Evolutionary conservation across 1,140 invertebrate species (phyloP), one percentile per base, ranked within the genome.

Genomic region (Heliothis virescens): DNA sequence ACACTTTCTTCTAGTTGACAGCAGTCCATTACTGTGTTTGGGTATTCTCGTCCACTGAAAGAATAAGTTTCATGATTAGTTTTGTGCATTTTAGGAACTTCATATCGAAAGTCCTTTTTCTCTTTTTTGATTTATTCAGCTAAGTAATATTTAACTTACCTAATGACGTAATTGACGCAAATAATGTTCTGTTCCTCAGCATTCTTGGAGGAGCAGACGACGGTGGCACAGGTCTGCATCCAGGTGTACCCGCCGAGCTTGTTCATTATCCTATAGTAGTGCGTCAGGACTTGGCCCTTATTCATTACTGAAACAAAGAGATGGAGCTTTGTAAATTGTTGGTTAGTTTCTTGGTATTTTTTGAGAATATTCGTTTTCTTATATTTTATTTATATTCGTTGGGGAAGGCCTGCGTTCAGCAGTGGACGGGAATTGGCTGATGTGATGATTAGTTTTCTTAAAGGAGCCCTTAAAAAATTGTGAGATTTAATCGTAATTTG

Each of bases 121-220:
- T 7, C 9, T 12, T 0, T n/a, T 55, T 2, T 10, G 10, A 12
- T 10, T 13, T 55, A 26, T 18, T 18, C 16, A 55, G 5, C 7
- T 55, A 1, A 18, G 16, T 18, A 29, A 29, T 29, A 60, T 41
- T 21, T 47, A 52, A 53, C 84, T 95, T 95, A 98, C 97, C 97
- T 98, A 86, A 98, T 97, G 74, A 99, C 98, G 93, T 99, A 99
- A 95, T 99, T 99, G 79, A 99, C 98, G 90, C 98, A 99, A 81
- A 99, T 99, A 80, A 99, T 98, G 92, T 98, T 99, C 93, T 99
- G 98, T 90, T 99, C 98, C 80, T 99, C 98, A 3, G 98, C 97
- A 87, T 98, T 99, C 95, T 99, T 99, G 10, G 97, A 97, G 90
- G 97, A 99, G 94, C 98, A 99, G 57, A 99, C 98, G 10, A 99